phyloP scores from a whole-genome alignment of 2,888 invertebrate genomes.

The Lithophane semibrunnea region DNA sequence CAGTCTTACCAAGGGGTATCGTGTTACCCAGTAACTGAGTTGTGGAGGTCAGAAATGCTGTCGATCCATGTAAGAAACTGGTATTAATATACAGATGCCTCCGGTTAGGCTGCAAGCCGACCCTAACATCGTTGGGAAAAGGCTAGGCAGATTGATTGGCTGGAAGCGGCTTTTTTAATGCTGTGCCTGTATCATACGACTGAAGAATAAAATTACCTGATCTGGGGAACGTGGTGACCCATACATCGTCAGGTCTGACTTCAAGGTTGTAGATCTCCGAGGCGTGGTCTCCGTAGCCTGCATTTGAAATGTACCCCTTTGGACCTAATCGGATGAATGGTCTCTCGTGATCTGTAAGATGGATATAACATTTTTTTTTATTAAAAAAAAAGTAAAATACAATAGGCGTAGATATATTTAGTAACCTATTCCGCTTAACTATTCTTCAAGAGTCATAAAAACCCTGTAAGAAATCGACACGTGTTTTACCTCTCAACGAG shows the following conservation, averaged over 20 bases:
- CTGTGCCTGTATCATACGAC: too few relatives aligned
- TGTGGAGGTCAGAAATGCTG: neutral
- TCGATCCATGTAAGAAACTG: neutral
- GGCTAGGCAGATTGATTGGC: neutral
- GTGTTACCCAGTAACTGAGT: neutral
- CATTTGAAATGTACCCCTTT: conserved; percentile 68
- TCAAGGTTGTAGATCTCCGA: conserved; percentile 76
- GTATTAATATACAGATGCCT: neutral
- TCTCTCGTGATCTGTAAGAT: conserved; percentile 70
- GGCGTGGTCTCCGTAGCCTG: conserved; percentile 74
- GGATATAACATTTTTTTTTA: neutral
- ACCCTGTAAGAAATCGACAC: too few relatives aligned
- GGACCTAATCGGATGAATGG: conserved; percentile 76
- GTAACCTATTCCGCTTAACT: too few relatives aligned
- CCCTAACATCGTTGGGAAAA: neutral
- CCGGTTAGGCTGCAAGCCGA: neutral
- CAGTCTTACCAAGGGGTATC: neutral
- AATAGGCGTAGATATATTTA: too few relatives aligned
- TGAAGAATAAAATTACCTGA: conserved; percentile 67
- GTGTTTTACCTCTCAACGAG: too few relatives aligned
- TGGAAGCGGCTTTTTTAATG: neutral
- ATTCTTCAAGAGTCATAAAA: too few relatives aligned
- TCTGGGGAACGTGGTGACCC: conserved; percentile 76
- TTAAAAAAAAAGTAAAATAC: too few relatives aligned
- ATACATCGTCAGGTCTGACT: conserved; percentile 76